Evolutionary conservation across 2,888 invertebrate genomes (phyloP), one percentile per base, ranked within the genome.

Genomic region (Psylliodes chrysocephalus): DNA sequence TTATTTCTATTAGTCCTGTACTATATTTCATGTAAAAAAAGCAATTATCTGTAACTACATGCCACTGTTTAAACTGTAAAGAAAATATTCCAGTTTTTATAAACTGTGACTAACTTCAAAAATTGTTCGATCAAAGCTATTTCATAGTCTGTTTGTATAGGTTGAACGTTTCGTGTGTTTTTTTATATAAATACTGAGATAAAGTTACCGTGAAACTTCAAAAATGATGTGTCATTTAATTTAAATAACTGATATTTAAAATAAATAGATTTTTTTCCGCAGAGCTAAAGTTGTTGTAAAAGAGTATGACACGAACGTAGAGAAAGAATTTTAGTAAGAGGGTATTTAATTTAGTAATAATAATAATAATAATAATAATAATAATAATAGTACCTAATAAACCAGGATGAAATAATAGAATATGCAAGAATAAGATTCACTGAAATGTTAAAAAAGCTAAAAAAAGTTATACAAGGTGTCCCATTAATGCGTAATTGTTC

Each of bases 211-310:
- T 69, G 67, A 69, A 71, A 67, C 57, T 63, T 56, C 66, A 70
- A 73, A 72, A 71, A 69, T 73, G 73, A 73, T 71, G 72, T 73
- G 73, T 72, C 73, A 71, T 73, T 74, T 74, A 64, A 64, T 72
- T 73, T 71, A 69, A 76, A 74, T 74, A 76, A 73, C 69, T 67
- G 70, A 75, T 74, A 69, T 71, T 73, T 71, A 68, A 74, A 72
- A 71, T 76, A 73, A 75, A 75, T 72, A 68, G 49, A 59, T 28
- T 59, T 59, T 14, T 59, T 51, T 18, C 35, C 22, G n/a, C 15
- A 14, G 35, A 35, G 25, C 35, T 19, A 8, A n/a, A 30, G 33
- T 18, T 22, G 28, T n/a, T n/a, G n/a, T n/a, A n/a, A n/a, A n/a
- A n/a, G n/a, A n/a, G n/a, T n/a, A n/a, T n/a, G n/a, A n/a, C 62